Evolutionary conservation across 1,140 invertebrate species (phyloP), one percentile per base, ranked within the genome.

Genomic region (Aethina tumida): DNA sequence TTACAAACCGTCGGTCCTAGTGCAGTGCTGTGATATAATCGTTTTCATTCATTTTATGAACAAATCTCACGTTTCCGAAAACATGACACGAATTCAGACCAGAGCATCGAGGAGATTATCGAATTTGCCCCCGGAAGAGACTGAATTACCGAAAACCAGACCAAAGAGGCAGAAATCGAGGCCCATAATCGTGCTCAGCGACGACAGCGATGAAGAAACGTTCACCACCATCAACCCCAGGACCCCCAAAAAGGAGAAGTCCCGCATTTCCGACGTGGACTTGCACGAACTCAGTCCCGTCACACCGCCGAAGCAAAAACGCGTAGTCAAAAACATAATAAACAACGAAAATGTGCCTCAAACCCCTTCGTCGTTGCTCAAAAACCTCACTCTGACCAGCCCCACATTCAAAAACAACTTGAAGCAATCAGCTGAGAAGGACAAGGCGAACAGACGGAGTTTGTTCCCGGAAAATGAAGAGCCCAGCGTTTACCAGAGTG

Each of bases 401-500:
- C 48, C 55, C 6, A 19, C 22, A 16, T n/a, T n/a, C n/a, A 48
- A 49, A 35, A 39, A 39, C 7, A 35, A n/a, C 7, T 27, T 27
- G 22, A 16, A 30, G 30, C 13, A 22, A 15, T n/a, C n/a, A n/a
- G n/a, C n/a, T n/a, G 10, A 34, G 6, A 10, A 16, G 13, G 19
- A 18, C 16, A 29, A 34, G 30, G 7, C 19, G 2, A 39, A 44
- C 9, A 19, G 24, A 13, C 43, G 39, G 25, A 41, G 28, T 2
- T 32, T 47, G 12, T 36, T 48, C 17, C 28, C 42, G 10, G 35
- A 47, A 35, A 40, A 42, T 25, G 24, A 31, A 20, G 19, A 33
- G 9, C 24, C 7, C 19, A 10, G 14, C 12, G 8, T 2, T 34
- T 77, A 74, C 49, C 66, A 69, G 34, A 68, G 63, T 50, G 74